Evolutionary conservation across 2,797 vertebrate genomes (phyloP).

Genomic region (Artibeus lituratus): DNA sequence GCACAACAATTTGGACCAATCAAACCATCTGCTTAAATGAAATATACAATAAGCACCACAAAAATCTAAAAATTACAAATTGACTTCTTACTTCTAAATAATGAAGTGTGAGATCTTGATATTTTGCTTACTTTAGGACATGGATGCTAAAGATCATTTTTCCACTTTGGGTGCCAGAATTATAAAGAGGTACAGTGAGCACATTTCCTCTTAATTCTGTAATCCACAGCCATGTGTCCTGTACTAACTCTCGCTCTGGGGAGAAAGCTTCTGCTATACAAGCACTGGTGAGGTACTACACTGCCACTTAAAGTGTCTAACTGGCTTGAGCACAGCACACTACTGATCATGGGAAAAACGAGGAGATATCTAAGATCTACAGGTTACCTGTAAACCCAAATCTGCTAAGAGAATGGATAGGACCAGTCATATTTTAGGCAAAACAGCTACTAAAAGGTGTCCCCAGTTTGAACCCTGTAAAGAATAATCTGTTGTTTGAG

Average conservation of each 20-base stretch:
- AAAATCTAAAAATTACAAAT: background rate
- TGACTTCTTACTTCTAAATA: background rate
- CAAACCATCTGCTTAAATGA: background rate
- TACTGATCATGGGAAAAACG: background rate
- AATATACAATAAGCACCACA: background rate
- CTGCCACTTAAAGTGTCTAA: background rate
- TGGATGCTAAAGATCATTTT: background rate
- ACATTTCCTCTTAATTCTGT: background rate
- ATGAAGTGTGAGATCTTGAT: background rate
- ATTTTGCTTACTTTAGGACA: background rate
- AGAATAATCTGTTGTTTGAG: background rate
- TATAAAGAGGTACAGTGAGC: background rate
- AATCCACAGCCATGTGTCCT: background rate
- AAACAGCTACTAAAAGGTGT: background rate
- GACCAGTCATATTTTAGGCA: background rate
- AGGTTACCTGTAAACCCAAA: background rate
- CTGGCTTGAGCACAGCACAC: background rate
- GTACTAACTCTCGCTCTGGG: background rate
- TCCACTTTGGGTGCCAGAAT: background rate
- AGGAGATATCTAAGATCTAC: background rate
- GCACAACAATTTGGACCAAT: background rate
- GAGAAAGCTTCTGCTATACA: background rate
- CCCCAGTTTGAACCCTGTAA: background rate
- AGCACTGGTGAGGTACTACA: background rate
- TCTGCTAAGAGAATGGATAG: background rate